Percentiles rank a stretch among this genome's conserved stretches.
Conservation (phyloP, 2,888 invertebrate species). For the Dryococelus australis region DNA sequence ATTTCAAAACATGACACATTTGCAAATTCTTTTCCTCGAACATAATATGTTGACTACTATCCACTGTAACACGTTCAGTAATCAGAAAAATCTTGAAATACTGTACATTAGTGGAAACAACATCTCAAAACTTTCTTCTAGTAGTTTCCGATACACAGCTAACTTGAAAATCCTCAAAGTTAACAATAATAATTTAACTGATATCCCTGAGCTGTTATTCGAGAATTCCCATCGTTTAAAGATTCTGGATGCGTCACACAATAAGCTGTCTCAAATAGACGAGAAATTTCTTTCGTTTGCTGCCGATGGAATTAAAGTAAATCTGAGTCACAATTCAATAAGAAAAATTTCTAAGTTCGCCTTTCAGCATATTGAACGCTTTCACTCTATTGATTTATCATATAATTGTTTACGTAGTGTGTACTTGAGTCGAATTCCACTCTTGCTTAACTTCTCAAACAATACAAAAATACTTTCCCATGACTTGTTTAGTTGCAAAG, state of each 20-base stretch:
- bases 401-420: neutral
- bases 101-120: neutral
- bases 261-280: neutral
- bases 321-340: neutral
- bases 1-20: neutral
- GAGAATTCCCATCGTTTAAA: neutral
- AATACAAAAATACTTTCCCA: neutral
- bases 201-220: neutral
- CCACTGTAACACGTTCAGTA: neutral
- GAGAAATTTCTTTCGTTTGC: neutral
- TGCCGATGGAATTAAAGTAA: neutral
- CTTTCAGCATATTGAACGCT: neutral
- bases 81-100: neutral
- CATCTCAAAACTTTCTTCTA: neutral
- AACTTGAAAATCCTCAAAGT: neutral
- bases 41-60: neutral
- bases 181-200: neutral
- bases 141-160: neutral
- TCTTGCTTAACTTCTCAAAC: neutral
- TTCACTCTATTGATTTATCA: neutral
- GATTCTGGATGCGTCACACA: neutral
- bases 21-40: neutral
- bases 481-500: neutral
- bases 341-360: neutral
- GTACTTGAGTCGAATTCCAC: neutral